Evolutionary conservation across 2,113 vertebrate species (phyloP), one percentile per base, ranked within the genome.

Genomic region (Damaliscus lunatus): DNA sequence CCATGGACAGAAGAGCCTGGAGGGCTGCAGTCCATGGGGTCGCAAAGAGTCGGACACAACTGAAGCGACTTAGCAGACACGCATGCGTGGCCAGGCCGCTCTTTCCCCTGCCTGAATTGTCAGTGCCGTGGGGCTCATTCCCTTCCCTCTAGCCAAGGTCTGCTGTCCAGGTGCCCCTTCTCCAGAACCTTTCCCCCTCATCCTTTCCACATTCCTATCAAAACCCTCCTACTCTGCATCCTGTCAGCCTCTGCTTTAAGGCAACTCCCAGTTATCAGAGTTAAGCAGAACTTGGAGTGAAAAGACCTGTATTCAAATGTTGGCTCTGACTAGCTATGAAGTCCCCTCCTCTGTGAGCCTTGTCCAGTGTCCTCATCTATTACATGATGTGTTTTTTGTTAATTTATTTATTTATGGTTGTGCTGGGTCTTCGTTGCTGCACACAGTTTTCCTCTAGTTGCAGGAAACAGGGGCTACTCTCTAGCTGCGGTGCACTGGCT

Each of bases 131-230:
- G 55, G 14, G 50, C 85, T 59, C 84, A 31, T 3, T 15, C 5
- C n/a, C 31, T 53, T 4, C 29, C 31, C 16, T 91, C 40, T 62
- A 74, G 88, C 36, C 55, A 25, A 64, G n/a, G 80, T 87, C 90
- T 86, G 55, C 50, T 62, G 46, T 21, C 52, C 43, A 43, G 43
- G 21, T 53, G 11, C 9, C 36, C 5, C n/a, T 50, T n/a, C 52
- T 83, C 60, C 64, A 52, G 60, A 82, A 43, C 8, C 46, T 7
- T 50, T 48, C 5, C 43, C 64, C 57, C 21, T 59, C 25, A 36
- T 48, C 29, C 62, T 78, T 33, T 62, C 62, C 3, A n/a, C 85
- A 50, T 97, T 74, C 62, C 89, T 43, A 50, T 83, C 46, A 67
- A 90, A 87, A 67, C 50, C 40, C 14, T 17, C n/a, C 33, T 71